Percentiles rank a stretch among this genome's conserved stretches.
Evolutionary conservation across 2,113 vertebrate species (phyloP).

Genomic region (Salvelinus sp.): DNA sequence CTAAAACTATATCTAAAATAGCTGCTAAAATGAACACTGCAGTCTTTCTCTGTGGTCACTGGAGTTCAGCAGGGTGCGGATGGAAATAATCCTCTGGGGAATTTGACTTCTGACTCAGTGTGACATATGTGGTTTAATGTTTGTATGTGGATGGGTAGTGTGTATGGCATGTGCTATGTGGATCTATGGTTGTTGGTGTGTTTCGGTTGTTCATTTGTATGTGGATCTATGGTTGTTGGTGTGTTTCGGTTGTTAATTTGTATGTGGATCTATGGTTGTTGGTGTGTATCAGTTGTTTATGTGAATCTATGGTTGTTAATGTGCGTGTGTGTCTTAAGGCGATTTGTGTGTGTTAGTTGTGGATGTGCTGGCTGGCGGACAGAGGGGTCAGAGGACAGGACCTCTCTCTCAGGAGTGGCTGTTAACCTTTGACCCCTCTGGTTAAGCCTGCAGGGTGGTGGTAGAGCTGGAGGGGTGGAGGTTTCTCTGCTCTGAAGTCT

Average conservation of each 20-base stretch:
- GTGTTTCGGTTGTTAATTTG: no score
- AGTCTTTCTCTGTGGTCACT: conserved; percentile 27
- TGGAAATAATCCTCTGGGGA: conserved; percentile 54
- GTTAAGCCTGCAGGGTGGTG: conserved; percentile 73
- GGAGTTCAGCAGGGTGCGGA: conserved; percentile 31
- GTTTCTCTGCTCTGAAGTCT: conserved; percentile 37
- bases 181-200: no score
- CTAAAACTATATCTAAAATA: no score
- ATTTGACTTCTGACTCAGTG: conserved; percentile 49
- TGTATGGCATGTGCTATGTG: no score
- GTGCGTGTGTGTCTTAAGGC: conserved; percentile 16
- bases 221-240: no score
- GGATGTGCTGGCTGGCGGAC: conserved; percentile 20
- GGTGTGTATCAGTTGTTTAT: no score
- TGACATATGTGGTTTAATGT: no score
- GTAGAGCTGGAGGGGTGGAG: conserved; percentile 30
- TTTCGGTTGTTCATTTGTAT: no score
- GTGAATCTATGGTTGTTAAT: background rate
- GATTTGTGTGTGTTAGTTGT: no score
- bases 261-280: no score
- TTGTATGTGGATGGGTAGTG: no score
- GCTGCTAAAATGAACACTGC: no score
- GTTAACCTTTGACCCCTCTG: conserved; percentile 72
- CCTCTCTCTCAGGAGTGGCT: conserved; percentile 73
- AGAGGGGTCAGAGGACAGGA: conserved; percentile 77